Percentiles rank a stretch among this genome's conserved stretches.
Evolutionary conservation across 2,888 invertebrate species (phyloP).

Genomic region (Rhodophaea formosa): DNA sequence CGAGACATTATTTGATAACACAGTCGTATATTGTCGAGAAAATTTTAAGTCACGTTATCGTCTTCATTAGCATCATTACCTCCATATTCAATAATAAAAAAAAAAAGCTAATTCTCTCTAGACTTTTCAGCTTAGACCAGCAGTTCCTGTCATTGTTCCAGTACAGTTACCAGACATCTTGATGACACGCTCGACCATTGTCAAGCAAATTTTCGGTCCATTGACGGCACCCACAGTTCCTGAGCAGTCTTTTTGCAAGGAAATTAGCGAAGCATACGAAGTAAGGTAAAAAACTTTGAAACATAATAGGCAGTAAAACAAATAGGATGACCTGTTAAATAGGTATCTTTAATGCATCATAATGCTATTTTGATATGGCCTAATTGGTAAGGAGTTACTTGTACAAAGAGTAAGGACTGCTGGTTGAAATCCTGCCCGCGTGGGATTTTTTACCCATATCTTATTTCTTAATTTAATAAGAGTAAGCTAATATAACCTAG

Average conservation of each 20-base stretch:
- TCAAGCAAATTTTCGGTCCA: conserved; percentile 10
- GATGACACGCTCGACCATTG: conserved; percentile 5
- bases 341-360: too few relatives aligned
- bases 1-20: too few relatives aligned
- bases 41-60: too few relatives aligned
- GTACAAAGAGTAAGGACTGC: too few relatives aligned
- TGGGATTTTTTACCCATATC: too few relatives aligned
- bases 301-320: neutral
- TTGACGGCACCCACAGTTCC: neutral
- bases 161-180: neutral
- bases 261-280: neutral
- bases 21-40: neutral
- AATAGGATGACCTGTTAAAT: too few relatives aligned
- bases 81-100: neutral
- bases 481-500: too few relatives aligned
- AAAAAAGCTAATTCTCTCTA: neutral
- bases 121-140: neutral
- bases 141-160: conserved; percentile 11
- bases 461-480: too few relatives aligned
- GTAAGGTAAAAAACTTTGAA: neutral
- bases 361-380: too few relatives aligned
- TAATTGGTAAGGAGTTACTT: too few relatives aligned
- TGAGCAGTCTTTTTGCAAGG: conserved; percentile 4
- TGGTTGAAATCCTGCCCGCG: too few relatives aligned
- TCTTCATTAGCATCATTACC: neutral